A percentile compares a stretch with the other conserved stretches of the same genome.
These are phyloP conservation scores for Zoanthus solanderi DNA, from an alignment of 92 coral and sea anemone species.

Conservation along the genomic window DNA sequence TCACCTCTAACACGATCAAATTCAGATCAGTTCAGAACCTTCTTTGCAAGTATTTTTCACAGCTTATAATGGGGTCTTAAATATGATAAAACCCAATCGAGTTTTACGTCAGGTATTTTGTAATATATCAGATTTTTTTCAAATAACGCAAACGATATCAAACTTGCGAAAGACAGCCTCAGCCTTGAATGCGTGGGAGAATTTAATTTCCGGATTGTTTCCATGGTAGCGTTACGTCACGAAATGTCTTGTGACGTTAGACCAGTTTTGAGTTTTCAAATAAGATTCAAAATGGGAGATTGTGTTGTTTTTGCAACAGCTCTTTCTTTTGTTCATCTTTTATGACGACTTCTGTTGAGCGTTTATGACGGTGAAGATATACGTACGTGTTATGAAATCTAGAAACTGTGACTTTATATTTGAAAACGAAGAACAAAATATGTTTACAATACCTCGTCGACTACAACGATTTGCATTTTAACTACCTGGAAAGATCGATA, in stretches of 20 bases:
- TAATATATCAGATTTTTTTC: constrained; percentile 1
- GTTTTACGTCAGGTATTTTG: not conserved
- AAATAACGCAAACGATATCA: constrained; percentile 8
- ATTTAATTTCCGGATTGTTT: constrained; percentile 16
- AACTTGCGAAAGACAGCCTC: not conserved
- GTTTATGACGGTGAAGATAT: no score
- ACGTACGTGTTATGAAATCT: no score
- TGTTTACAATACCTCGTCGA: no score
- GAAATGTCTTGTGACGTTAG: constrained; percentile 5
- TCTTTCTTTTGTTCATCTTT: not conserved
- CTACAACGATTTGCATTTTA: no score
- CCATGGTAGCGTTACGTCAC: constrained; percentile 25
- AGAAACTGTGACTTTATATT: no score
- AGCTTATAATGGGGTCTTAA: not conserved
- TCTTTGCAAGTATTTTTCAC: not conserved
- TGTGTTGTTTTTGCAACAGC: not conserved
- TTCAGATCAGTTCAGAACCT: not conserved
- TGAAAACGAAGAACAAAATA: no score
- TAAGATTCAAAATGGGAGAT: no score
- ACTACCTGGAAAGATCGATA: no score
- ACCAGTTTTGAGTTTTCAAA: not conserved
- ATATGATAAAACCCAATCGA: not conserved
- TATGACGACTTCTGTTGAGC: not conserved
- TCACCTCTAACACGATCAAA: not conserved
- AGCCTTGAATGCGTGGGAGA: constrained; percentile 7